phyloP scores from a whole-genome alignment of 2,113 vertebrate species.

The Datnioides undecimradiatus region DNA sequence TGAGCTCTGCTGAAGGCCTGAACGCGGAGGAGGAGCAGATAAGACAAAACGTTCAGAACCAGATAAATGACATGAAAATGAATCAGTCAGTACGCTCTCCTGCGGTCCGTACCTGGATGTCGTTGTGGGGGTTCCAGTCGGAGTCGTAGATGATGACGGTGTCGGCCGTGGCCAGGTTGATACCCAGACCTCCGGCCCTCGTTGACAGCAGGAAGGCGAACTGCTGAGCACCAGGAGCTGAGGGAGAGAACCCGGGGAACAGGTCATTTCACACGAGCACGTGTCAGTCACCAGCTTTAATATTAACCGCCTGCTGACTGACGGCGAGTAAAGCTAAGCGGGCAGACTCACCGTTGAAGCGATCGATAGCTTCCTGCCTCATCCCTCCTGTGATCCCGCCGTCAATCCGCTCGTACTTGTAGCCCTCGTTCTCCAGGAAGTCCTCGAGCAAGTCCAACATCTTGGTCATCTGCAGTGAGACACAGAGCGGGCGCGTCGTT shows the following conservation, averaged over 20 bases:
- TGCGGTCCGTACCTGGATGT: constrained; percentile 92
- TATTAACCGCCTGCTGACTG: too few species aligned
- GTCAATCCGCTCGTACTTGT: constrained; percentile 98
- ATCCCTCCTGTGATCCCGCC: constrained; percentile 97
- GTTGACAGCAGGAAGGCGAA: constrained; percentile 98
- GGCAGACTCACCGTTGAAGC: constrained; percentile 92
- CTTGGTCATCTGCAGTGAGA: constrained; percentile 92
- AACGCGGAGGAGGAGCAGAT: neutral
- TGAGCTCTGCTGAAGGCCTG: constrained; percentile 98
- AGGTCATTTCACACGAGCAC: neutral
- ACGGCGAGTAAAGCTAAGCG: too few species aligned
- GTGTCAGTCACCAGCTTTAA: neutral
- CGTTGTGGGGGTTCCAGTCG: constrained; percentile 99
- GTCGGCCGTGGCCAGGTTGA: constrained; percentile 97
- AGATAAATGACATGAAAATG: too few species aligned
- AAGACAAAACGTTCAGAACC: neutral
- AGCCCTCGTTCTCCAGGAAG: constrained; percentile 96
- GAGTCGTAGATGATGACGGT: constrained; percentile 98
- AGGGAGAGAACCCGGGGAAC: neutral
- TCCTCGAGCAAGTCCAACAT: constrained; percentile 98
- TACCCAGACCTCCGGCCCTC: constrained; percentile 95
- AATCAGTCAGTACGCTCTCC: neutral
- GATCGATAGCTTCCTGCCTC: constrained; percentile 98
- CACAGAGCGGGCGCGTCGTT: fast-evolving
- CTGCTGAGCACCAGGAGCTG: constrained; percentile 96